Evolutionary conservation across 2,797 vertebrate genomes (phyloP), one percentile per base, ranked within the genome.

Genomic region (Poeciliopsis paucimaculata): DNA sequence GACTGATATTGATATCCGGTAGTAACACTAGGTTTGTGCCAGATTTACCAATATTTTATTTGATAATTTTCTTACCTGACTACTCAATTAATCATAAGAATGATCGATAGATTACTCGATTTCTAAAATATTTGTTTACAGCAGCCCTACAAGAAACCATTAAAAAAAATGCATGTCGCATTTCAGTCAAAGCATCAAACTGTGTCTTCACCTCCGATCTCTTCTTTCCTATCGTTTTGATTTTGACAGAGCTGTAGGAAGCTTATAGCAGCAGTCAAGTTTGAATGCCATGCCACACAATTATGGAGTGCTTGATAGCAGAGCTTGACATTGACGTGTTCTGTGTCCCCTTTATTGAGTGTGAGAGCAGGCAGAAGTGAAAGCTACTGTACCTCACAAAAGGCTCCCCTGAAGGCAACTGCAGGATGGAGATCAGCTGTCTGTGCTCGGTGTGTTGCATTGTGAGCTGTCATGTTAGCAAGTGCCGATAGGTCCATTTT

Each of bases 391-490:
- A 76, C 75, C 80, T 82, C 74, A 86, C 41, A 41, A 81, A 89
- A 90, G 85, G 66, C 70, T 86, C 81, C 85, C 90, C 88, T 77
- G 51, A 88, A 90, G 88, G 85, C 86, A 85, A 41, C 74, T 73
- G 83, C 62, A 81, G 91, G 82, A 90, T 88, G 89, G 81, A 91
- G 94, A 95, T 90, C 83, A 93, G 93, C 93, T 87, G 89, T 92
- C 92, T 91, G 92, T 92, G 84, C 70, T 60, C 16, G 39, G 71
- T 36, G 77, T 76, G 60, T 47, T 60, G 62, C 81, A 79, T 78
- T 4, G 62, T 86, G 79, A 91, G 81, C 80, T 88, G 86, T 88
- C 89, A 79, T 55, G 85, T 89, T 84, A 75, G 76, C 75, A 85
- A 73, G 57, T 77, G 62, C 82, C 75, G 79, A 86, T 83, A 71